Conservation (phyloP, 2,888 invertebrate species). For the Glyphotaelius pellucidus region DNA sequence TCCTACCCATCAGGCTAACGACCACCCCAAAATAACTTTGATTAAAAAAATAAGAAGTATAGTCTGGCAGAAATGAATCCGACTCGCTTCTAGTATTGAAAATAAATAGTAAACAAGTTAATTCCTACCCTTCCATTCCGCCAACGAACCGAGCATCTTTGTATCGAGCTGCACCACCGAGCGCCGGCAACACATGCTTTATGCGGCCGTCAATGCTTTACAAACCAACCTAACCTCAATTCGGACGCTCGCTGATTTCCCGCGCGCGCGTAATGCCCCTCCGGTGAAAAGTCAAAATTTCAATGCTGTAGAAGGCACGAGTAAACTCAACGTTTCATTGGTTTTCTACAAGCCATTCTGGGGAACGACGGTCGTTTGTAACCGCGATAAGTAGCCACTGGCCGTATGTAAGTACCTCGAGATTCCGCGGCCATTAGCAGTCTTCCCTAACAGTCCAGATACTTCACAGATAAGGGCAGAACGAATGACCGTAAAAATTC, state of each 20-base stretch:
- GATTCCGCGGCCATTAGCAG: constrained; percentile 32
- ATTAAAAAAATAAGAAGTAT: not conserved
- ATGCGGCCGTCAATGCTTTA: not conserved
- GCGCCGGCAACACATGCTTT: not conserved
- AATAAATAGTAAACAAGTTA: not conserved
- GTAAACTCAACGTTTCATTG: constrained; percentile 52
- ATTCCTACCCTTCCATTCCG: not conserved
- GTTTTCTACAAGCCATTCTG: constrained; percentile 51
- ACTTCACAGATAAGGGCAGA: constrained; percentile 41
- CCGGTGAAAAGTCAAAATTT: constrained; percentile 47
- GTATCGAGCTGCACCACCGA: not conserved
- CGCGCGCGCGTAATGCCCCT: constrained; percentile 25
- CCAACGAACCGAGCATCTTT: constrained; percentile 2
- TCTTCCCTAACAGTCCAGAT: constrained; percentile 6
- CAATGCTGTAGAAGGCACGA: constrained; percentile 11
- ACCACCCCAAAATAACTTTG: not conserved
- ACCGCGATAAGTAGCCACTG: constrained; percentile 5
- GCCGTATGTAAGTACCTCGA: constrained; percentile 4
- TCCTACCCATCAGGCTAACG: not conserved
- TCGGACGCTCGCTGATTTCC: constrained; percentile 33
- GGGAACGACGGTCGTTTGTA: constrained; percentile 35
- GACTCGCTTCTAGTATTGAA: not conserved
- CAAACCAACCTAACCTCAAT: constrained; percentile 31
- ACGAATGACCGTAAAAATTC: constrained; percentile 38
- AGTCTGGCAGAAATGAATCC: not conserved